Conservation (phyloP, 64 coral and sea anemone species). For the Porites australiensis region DNA sequence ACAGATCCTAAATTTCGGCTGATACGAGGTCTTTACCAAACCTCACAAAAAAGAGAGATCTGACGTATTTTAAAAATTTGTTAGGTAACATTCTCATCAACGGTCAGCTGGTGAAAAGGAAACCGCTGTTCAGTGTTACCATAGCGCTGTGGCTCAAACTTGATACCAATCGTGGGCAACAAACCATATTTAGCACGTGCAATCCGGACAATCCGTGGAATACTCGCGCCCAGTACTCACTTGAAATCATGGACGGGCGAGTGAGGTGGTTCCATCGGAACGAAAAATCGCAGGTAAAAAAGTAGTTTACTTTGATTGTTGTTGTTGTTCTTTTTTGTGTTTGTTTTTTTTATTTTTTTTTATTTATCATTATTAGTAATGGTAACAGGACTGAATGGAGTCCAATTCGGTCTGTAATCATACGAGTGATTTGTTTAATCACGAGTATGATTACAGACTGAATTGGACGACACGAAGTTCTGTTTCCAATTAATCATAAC, state of each 20-base stretch:
- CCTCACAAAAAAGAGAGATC: not conserved
- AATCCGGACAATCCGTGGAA: slow-evolving; percentile 84
- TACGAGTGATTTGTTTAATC: no score
- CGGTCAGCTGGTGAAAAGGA: slow-evolving; percentile 71
- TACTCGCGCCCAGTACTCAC: slow-evolving; percentile 77
- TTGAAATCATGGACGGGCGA: slow-evolving; percentile 78
- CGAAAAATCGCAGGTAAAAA: slow-evolving; percentile 75
- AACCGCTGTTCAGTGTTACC: slow-evolving; percentile 81
- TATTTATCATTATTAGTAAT: no score
- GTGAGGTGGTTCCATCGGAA: slow-evolving; percentile 96
- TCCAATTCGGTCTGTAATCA: no score
- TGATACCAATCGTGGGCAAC: slow-evolving; percentile 87
- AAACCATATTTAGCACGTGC: slow-evolving; percentile 91
- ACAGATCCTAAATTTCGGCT: no score
- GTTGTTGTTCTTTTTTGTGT: no score
- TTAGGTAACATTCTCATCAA: slow-evolving; percentile 82
- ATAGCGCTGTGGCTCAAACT: slow-evolving; percentile 92
- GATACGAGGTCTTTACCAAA: no score
- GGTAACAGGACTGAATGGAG: no score
- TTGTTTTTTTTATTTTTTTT: no score
- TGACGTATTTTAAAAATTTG: not conserved
- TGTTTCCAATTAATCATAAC: no score
- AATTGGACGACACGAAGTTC: no score
- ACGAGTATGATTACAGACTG: no score
- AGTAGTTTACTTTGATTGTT: not conserved